Evolutionary conservation across 2,113 vertebrate species (phyloP).

Genomic region (Orycteropus afer): DNA sequence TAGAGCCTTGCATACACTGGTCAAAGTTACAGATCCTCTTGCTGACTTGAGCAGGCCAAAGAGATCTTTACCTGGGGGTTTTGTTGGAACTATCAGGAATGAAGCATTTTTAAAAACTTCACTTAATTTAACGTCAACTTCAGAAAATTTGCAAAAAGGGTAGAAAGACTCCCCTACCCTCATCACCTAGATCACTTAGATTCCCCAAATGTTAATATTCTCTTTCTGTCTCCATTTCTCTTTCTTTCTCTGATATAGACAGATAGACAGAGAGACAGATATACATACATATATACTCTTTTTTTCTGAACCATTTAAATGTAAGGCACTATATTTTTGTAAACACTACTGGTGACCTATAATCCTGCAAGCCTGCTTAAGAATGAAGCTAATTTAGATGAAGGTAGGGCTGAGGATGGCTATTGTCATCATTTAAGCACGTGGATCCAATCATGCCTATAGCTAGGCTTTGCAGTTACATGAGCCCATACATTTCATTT

Average conservation of each 20-base stretch:
- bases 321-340: not conserved
- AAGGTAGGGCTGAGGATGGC: not conserved
- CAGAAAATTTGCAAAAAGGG: not conserved
- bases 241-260: not conserved
- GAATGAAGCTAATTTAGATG: not conserved
- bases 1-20: not conserved
- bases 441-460: not conserved
- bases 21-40: not conserved
- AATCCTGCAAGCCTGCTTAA: not conserved
- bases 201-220: not conserved
- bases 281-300: not conserved
- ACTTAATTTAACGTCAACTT: not conserved
- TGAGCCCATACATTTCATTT: not conserved
- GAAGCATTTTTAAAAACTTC: not conserved
- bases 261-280: not conserved
- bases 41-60: not conserved
- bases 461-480: too few species aligned
- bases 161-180: rapidly evolving
- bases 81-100: not conserved
- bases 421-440: not conserved
- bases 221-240: not conserved
- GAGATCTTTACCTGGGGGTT: not conserved
- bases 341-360: not conserved
- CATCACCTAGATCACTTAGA: not conserved
- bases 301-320: too few species aligned